These are phyloP conservation scores for Brenthis ino DNA, from an alignment of 2,888 invertebrate species.

Conservation along the genomic window DNA sequence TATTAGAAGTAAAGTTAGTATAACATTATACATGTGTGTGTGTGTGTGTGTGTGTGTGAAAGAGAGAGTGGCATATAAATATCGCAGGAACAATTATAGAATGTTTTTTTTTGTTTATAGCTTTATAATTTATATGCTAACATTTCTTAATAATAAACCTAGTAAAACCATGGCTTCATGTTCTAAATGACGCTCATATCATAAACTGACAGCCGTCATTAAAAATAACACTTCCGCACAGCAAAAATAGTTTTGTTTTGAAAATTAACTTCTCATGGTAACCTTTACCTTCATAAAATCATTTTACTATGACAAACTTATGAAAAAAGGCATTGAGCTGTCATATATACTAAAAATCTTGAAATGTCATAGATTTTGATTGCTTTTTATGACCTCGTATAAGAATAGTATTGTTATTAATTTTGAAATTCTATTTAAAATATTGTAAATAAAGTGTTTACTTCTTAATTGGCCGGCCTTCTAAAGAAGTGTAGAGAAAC, in stretches of 20 bases:
- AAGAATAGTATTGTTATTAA: constrained; percentile 10
- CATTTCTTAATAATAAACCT: no score
- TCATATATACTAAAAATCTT: constrained; percentile 19
- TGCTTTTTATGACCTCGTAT: constrained; percentile 27
- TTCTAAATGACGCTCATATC: no score
- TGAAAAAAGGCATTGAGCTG: constrained; percentile 28
- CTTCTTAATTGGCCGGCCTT: no score
- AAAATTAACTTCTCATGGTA: constrained; percentile 19
- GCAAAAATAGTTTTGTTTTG: constrained; percentile 18
- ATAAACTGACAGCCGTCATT: background rate
- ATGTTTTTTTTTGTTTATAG: no score
- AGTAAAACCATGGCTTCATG: no score
- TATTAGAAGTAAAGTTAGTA: no score
- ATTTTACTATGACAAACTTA: constrained; percentile 16
- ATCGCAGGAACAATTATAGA: no score
- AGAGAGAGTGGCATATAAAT: no score
- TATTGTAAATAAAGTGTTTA: background rate
- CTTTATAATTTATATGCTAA: no score
- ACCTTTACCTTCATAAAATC: constrained; percentile 27
- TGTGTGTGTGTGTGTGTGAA: no score
- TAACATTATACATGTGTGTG: no score
- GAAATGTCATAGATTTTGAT: constrained; percentile 24
- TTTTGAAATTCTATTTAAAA: background rate
- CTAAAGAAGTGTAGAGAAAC: background rate
- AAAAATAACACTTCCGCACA: constrained; percentile 12